phyloP scores from a whole-genome alignment of 2,797 vertebrate genomes.

The Emys orbicularis region DNA sequence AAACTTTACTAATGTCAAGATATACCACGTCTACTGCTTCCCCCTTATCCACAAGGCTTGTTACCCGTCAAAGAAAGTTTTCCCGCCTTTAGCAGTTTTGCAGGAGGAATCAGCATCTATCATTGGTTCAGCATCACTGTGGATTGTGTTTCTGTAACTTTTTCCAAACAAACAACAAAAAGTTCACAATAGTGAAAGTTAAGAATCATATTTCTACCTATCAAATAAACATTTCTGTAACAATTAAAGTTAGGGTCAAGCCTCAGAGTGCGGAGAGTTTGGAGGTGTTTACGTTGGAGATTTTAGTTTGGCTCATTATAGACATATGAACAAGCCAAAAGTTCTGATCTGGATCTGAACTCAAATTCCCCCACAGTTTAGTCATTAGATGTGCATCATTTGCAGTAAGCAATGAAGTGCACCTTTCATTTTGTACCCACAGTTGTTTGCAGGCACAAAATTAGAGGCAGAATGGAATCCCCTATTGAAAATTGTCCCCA shows the following conservation, averaged over 20 bases:
- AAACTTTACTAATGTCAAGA: too few relatives aligned
- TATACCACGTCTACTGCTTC: too few relatives aligned
- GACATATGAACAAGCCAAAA: neutral
- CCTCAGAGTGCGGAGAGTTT: neutral
- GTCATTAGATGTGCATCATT: accelerated
- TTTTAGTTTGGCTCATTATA: neutral
- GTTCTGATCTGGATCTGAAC: neutral
- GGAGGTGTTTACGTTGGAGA: neutral
- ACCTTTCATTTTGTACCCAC: neutral
- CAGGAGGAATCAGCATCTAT: neutral
- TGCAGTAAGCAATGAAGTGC: neutral
- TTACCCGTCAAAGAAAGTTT: neutral
- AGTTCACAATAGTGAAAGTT: neutral
- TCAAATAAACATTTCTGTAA: neutral
- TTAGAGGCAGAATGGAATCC: neutral
- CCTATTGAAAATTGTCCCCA: neutral
- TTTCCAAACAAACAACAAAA: neutral
- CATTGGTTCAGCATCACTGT: neutral
- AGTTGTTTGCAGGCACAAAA: neutral
- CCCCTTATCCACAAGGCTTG: too few relatives aligned
- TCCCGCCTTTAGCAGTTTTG: neutral
- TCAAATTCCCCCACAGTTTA: neutral
- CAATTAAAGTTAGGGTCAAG: neutral
- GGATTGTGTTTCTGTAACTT: neutral
- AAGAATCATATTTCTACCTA: neutral